phyloP scores from a whole-genome alignment of 2,113 vertebrate species.

The Phrynocephalus versicolor region DNA sequence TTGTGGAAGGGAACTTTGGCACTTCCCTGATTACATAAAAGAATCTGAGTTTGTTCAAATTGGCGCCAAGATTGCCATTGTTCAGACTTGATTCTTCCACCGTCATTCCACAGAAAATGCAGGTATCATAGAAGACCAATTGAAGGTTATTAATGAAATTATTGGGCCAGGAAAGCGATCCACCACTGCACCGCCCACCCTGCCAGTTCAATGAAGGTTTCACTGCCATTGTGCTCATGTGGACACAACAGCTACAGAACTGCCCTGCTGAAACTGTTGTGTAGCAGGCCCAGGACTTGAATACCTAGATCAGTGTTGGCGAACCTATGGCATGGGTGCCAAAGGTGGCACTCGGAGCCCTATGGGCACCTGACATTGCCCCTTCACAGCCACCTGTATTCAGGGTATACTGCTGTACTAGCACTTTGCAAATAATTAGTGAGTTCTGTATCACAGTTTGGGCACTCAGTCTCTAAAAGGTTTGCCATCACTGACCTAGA shows the following conservation, averaged over 20 bases:
- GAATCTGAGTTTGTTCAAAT: neutral
- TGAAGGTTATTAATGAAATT: neutral
- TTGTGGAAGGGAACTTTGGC: neutral
- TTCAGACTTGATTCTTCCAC: neutral
- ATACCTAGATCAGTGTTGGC: no score
- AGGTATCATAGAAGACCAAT: neutral
- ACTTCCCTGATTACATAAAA: neutral
- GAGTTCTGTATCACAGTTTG: no score
- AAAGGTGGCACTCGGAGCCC: no score
- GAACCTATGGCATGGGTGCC: no score
- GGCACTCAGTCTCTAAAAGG: no score
- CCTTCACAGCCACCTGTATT: no score
- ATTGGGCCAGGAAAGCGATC: neutral
- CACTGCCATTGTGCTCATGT: neutral
- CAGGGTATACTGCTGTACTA: no score
- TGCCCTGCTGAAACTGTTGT: neutral
- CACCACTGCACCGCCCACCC: neutral
- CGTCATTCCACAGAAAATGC: neutral
- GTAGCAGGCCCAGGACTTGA: no score
- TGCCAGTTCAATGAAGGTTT: neutral
- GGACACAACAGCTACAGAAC: neutral
- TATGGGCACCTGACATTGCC: no score
- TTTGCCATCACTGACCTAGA: no score
- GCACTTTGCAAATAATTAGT: no score
- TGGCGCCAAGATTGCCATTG: neutral